phyloP scores from a whole-genome alignment of 2,888 invertebrate species.

The Melipona bicolor region DNA sequence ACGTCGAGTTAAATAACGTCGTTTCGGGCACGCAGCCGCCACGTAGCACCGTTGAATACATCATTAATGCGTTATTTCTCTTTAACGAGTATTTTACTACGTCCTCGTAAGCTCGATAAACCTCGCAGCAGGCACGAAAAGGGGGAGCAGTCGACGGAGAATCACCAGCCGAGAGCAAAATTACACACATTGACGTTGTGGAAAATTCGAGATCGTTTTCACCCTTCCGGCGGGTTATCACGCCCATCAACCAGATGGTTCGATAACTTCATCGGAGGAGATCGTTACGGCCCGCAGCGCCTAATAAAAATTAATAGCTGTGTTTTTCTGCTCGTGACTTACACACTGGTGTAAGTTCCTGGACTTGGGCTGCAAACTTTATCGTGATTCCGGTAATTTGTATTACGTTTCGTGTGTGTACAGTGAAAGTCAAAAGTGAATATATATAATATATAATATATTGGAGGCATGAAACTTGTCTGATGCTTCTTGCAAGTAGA shows the following conservation, averaged over 20 bases:
- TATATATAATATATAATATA: too few species aligned
- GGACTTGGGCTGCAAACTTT: not conserved
- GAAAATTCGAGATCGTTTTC: not conserved
- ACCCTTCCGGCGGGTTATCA: not conserved
- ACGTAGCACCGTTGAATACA: slow-evolving; percentile 31
- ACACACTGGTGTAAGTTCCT: not conserved
- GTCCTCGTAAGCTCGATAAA: slow-evolving; percentile 9
- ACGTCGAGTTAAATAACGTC: slow-evolving; percentile 38
- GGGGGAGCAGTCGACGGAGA: not conserved
- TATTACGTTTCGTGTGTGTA: slow-evolving; percentile 18
- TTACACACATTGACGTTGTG: not conserved
- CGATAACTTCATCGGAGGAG: not conserved
- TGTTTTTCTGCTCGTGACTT: slow-evolving; percentile 11
- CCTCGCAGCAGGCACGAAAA: not conserved
- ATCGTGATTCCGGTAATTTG: slow-evolving; percentile 22
- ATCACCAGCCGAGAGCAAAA: not conserved
- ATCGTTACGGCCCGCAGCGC: slow-evolving; percentile 2
- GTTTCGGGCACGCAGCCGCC: not conserved
- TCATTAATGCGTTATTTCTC: slow-evolving; percentile 46
- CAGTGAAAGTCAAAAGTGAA: too few species aligned
- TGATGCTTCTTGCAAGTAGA: too few species aligned
- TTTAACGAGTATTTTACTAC: slow-evolving; percentile 41
- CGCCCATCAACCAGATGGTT: not conserved
- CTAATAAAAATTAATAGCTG: slow-evolving; percentile 7
- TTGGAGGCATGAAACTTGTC: too few species aligned